Base-by-base conservation (phyloP, 2,113 vertebrate species). In the Genyomyrus donnyi region DNA sequence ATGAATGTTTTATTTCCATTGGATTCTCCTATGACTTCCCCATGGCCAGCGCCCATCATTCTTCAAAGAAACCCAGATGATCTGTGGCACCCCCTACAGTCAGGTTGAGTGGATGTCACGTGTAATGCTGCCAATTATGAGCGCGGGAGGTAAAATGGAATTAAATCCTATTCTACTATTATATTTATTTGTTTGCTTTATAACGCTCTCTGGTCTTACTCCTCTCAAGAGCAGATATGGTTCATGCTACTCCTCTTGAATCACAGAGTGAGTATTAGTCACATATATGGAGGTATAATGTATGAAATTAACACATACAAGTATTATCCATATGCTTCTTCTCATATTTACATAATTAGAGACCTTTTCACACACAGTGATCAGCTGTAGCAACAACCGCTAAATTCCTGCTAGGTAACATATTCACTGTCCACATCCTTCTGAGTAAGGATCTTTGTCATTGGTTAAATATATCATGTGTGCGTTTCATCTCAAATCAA, bases 21-120 rank as follows among this genome's bases (percentile, higher is more conserved):
- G 98, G 98, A 85, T 99, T 99, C 96, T 99, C 98, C 0, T 99
- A 99, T 89, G 98, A 97, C 19, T 99, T 99, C 91, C 98, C 98
- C 45, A 99, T 99, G 94, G 98, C 98, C 91, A 97, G 98, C 92
- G 99, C 98, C 0, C 97, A 99, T 52, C 70, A 77, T 99, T 97
- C 96, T 99, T 98, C 95, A 99, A 99, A 91, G 98, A 99, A 91
- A 99, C 98, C 92, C 98, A 99, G 94, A 93, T 95, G 87, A 97
- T 99, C 92, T 99, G 99, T 90, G 83, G 94, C 4, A 95, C 96
- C 24, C 94, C 96, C 45, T 98, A 97, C 93, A 99, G 98, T 90
- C 94, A 99, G 93, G 96, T 98, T 58, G 97, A 97, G 0, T 98
- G 98, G 98, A 99, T 99, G 94, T 99, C 98, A 74, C 99, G 98